Evolutionary conservation across 2,113 vertebrate species (phyloP).

Genomic region (Phocoena phocoena): DNA sequence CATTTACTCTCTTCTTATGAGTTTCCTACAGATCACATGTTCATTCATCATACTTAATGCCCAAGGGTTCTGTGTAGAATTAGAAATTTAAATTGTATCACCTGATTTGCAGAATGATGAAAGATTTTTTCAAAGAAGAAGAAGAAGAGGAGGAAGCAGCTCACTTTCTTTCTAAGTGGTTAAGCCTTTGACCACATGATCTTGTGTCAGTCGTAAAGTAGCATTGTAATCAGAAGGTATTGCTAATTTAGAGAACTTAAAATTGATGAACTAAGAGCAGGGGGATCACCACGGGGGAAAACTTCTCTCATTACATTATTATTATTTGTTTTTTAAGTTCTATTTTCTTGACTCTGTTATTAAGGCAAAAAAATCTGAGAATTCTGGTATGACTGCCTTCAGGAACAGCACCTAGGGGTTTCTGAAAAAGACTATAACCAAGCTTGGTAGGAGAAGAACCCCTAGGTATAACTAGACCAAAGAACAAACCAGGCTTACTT

Average conservation of each 20-base stretch:
- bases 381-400: not conserved
- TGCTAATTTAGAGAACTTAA: not conserved
- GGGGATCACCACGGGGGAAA: not conserved
- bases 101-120: not conserved
- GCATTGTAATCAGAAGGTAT: not conserved
- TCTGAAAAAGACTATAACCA: not conserved
- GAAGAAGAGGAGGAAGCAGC: not conserved
- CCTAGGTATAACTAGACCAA: not conserved
- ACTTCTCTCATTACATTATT: not conserved
- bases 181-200: not conserved
- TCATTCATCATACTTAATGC: not conserved
- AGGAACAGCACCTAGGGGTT: not conserved
- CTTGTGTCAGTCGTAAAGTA: not conserved
- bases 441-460: not conserved
- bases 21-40: not conserved
- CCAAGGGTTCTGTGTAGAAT: not conserved
- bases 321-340: not conserved
- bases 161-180: not conserved
- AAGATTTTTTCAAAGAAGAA: not conserved
- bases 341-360: not conserved
- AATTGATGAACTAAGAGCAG: not conserved
- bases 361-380: not conserved
- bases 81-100: not conserved
- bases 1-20: not conserved
- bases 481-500: not conserved